Conservation (phyloP, 1,140 invertebrate genomes). For the Ips typographus region DNA sequence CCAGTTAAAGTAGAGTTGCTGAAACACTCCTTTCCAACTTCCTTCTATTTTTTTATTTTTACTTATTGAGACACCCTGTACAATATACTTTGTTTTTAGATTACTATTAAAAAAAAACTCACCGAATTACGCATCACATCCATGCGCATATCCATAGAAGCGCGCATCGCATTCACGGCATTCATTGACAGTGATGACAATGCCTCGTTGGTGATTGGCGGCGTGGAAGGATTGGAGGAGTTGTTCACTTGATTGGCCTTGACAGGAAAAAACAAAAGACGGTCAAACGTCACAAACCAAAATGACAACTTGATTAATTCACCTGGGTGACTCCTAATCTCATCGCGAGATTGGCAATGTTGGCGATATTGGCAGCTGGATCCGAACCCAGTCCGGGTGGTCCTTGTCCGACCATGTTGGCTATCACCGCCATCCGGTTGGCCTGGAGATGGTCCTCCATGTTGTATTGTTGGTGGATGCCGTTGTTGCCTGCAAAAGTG, state of each 20-base stretch:
- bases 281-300: neutral
- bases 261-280: neutral
- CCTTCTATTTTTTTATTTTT: too few species aligned
- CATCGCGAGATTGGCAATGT: constrained; percentile 79
- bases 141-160: constrained; percentile 52
- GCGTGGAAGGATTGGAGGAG: constrained; percentile 49
- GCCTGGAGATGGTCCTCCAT: constrained; percentile 69
- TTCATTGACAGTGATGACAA: constrained; percentile 47
- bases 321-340: constrained; percentile 61
- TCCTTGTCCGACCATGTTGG: constrained; percentile 66
- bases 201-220: constrained; percentile 50
- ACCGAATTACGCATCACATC: constrained; percentile 50
- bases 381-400: constrained; percentile 50
- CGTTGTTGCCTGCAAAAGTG: constrained; percentile 49
- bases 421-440: constrained; percentile 73
- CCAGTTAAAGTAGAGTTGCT: too few species aligned
- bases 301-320: constrained; percentile 8
- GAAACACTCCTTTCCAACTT: too few species aligned
- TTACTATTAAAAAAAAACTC: constrained; percentile 19
- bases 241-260: constrained; percentile 52
- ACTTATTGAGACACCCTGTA: too few species aligned
- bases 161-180: constrained; percentile 54
- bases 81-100: too few species aligned
- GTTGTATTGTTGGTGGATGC: constrained; percentile 63
- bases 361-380: constrained; percentile 63